A percentile compares a stretch with the other conserved stretches of the same genome.
phyloP scores from a whole-genome alignment of 2,113 vertebrate genomes.

The Lampris incognitus region DNA sequence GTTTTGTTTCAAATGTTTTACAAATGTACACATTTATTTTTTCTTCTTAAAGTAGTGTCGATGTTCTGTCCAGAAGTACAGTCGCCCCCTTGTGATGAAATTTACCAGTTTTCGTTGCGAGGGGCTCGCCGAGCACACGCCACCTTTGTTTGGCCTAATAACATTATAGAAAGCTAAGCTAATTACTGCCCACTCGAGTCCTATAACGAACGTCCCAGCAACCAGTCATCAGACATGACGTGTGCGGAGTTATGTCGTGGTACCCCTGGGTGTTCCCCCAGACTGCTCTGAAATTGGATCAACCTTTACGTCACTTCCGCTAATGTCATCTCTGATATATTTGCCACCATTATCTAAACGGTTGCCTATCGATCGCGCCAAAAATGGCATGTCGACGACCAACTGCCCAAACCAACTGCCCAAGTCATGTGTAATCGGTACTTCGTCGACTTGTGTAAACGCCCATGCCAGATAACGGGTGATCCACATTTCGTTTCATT shows the following conservation, averaged over 20 bases:
- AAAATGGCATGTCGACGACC: slow-evolving; percentile 46
- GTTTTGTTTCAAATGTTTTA: slow-evolving; percentile 35
- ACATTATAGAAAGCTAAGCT: slow-evolving; percentile 57
- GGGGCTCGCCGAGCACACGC: background rate
- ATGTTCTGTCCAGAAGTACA: slow-evolving; percentile 1
- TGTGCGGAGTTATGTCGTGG: slow-evolving; percentile 19
- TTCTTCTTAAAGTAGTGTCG: background rate
- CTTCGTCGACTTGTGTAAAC: slow-evolving; percentile 34
- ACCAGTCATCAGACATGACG: slow-evolving; percentile 7
- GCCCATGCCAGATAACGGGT: slow-evolving; percentile 7
- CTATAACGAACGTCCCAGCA: slow-evolving; percentile 23
- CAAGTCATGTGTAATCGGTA: slow-evolving; percentile 53
- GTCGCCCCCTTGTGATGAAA: slow-evolving; percentile 19
- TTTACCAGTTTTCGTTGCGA: slow-evolving; percentile 12
- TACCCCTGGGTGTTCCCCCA: slow-evolving; percentile 9
- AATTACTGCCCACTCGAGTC: slow-evolving; percentile 61
- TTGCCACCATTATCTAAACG: slow-evolving; percentile 22
- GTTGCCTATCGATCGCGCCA: slow-evolving; percentile 33
- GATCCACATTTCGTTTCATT: background rate
- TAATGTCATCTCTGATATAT: slow-evolving; percentile 9
- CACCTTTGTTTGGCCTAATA: slow-evolving; percentile 38
- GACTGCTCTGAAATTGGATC: slow-evolving; percentile 25
- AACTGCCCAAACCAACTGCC: slow-evolving; percentile 68
- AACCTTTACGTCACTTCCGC: slow-evolving; percentile 7
- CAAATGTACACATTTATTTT: background rate